Conservation (phyloP, 2,113 vertebrate species). For the Platichthys flesus region DNA sequence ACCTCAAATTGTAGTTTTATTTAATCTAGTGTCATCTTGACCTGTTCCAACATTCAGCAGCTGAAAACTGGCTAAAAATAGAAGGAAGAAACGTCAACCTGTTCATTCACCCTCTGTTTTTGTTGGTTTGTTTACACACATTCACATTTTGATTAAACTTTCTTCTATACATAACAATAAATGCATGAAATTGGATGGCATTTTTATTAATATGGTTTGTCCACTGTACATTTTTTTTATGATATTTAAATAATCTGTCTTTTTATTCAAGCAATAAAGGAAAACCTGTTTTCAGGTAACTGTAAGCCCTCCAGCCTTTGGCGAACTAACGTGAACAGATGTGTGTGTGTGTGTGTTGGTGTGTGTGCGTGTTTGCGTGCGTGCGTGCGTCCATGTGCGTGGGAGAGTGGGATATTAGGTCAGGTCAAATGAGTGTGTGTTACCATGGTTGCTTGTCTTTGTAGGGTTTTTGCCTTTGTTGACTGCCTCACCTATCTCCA, state of each 20-base stretch:
- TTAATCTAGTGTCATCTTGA: conserved; percentile 35
- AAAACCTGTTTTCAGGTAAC: conserved; percentile 21
- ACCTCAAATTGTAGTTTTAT: neutral
- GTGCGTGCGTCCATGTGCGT: conserved; percentile 28
- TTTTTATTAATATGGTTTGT: neutral
- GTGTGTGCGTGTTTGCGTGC: conserved; percentile 30
- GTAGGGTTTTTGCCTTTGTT: conserved; percentile 64
- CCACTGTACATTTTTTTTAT: neutral
- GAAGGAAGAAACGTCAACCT: conserved; percentile 22
- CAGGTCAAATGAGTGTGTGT: conserved; percentile 68
- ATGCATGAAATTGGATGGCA: neutral
- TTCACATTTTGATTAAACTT: conserved; percentile 4
- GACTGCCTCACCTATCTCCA: conserved; percentile 51
- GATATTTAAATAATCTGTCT: neutral
- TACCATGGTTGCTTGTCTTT: conserved; percentile 71
- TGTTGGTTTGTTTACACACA: neutral
- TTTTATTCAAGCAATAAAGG: neutral
- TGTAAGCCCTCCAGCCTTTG: conserved; percentile 34
- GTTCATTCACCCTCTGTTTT: neutral
- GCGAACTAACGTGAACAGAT: conserved; percentile 4
- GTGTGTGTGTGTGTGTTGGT: conserved; percentile 47
- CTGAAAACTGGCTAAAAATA: conserved; percentile 23
- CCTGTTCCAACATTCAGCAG: conserved; percentile 19
- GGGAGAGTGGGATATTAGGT: conserved; percentile 55
- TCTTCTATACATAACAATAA: neutral